Conservation (phyloP, 23 tunicate species). For the Aplidium turbinatum region DNA sequence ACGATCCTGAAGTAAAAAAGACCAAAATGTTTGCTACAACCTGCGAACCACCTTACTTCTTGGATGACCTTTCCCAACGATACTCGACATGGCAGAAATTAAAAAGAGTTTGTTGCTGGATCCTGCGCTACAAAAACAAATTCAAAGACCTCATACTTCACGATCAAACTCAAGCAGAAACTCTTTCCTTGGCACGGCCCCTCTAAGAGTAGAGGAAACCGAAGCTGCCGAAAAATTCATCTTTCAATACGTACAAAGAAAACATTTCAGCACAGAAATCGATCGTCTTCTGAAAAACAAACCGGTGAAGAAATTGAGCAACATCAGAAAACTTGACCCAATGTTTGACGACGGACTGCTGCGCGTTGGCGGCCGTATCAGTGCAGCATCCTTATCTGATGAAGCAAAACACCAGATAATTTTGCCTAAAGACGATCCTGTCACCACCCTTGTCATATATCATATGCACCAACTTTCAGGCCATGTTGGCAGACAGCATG, state of each 20-base stretch:
- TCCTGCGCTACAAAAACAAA: slow-evolving; percentile 13
- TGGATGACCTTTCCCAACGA: too few species aligned
- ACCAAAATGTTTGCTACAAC: too few species aligned
- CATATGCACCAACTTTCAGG: background rate
- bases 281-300: background rate
- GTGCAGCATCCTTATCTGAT: background rate
- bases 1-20: too few species aligned
- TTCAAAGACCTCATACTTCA: too few species aligned
- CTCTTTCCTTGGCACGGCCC: too few species aligned
- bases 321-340: slow-evolving; percentile 3
- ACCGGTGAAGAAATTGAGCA: background rate
- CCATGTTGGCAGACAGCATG: background rate
- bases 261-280: background rate
- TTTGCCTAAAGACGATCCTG: background rate
- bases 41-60: too few species aligned
- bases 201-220: slow-evolving; percentile 1
- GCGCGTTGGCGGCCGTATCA: background rate
- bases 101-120: slow-evolving; percentile 25
- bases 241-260: background rate
- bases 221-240: background rate
- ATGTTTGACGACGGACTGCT: background rate
- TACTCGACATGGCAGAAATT: slow-evolving; percentile 31
- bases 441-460: background rate
- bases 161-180: too few species aligned
- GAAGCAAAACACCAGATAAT: slow-evolving; percentile 8